Conservation (phyloP, 2,797 vertebrate species). For the Cynodonichthys magdalenae region DNA sequence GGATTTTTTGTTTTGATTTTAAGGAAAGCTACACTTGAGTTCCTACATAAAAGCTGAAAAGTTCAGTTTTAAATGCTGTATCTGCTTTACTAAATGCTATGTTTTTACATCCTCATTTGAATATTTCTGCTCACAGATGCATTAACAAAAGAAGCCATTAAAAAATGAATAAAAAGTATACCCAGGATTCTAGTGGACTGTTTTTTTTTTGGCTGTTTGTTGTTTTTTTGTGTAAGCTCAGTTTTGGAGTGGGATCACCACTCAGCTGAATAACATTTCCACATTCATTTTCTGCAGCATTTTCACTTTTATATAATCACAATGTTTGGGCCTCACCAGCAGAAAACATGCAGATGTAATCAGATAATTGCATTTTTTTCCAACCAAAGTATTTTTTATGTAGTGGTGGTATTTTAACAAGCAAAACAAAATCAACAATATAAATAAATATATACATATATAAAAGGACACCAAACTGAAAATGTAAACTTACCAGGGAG, state of each 20-base stretch:
- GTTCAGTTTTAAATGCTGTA: no score
- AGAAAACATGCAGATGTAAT: constrained; percentile 1
- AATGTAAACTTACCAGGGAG: constrained; percentile 88
- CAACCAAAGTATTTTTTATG: background rate
- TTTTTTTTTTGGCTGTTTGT: no score
- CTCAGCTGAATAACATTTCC: background rate
- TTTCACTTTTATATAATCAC: background rate
- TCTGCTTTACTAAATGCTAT: no score
- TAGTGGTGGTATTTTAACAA: background rate
- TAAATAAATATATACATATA: background rate
- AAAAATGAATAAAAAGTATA: no score
- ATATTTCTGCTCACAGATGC: no score
- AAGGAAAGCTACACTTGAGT: no score
- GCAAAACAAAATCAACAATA: background rate
- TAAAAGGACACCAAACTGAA: background rate
- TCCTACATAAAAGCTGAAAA: no score
- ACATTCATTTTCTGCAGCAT: background rate
- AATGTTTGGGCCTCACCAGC: background rate
- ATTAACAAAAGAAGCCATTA: no score
- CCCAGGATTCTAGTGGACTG: no score
- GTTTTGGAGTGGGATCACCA: background rate
- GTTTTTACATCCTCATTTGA: no score
- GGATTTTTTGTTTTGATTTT: no score
- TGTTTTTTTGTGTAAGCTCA: background rate
- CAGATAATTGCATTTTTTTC: constrained; percentile 1